These are phyloP conservation scores for Cisticola juncidis DNA, from an alignment of 2,113 vertebrate genomes.

Conservation along the genomic window DNA sequence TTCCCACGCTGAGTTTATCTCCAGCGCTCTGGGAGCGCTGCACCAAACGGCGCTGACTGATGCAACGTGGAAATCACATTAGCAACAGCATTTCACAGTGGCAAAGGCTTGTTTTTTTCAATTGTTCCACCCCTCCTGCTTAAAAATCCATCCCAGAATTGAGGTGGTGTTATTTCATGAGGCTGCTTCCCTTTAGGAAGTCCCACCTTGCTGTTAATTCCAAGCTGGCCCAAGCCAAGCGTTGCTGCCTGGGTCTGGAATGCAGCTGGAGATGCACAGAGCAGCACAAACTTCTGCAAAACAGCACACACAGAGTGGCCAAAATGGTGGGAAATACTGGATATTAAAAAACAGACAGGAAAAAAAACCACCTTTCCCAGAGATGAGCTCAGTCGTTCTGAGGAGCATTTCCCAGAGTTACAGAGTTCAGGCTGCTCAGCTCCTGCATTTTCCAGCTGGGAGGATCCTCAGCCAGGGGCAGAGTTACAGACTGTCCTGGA, in stretches of 20 bases:
- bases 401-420: neutral
- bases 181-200: neutral
- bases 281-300: neutral
- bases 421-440: neutral
- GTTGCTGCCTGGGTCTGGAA: fast-evolving
- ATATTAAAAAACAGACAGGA: too few relatives aligned
- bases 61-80: neutral
- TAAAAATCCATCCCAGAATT: neutral
- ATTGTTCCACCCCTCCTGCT: neutral
- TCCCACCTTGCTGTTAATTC: neutral
- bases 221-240: neutral
- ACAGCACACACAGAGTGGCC: fast-evolving
- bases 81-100: neutral
- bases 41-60: neutral
- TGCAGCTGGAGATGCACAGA: neutral
- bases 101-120: neutral
- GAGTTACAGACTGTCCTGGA: neutral
- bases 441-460: neutral
- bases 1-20: conserved; percentile 45
- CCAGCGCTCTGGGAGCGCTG: neutral
- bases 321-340: fast-evolving
- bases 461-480: neutral
- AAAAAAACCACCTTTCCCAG: neutral
- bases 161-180: fast-evolving
- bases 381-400: neutral